Conservation (phyloP, 1,140 invertebrate genomes). For the Anoplophora glabripennis region DNA sequence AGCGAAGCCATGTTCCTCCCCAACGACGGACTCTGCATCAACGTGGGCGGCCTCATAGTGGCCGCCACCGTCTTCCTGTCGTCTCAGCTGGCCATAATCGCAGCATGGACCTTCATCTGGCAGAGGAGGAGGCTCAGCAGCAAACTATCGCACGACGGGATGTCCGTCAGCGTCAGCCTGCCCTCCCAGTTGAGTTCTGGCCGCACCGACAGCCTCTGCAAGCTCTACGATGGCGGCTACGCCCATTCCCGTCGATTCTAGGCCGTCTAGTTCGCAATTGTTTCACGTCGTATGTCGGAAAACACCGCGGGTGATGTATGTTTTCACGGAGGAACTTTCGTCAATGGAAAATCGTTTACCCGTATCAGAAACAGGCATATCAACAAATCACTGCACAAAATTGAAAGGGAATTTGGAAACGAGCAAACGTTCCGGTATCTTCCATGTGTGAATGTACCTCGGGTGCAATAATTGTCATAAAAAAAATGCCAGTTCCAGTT, state of each 20-base stretch:
- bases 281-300: slow-evolving; percentile 8
- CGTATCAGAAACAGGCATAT: no score
- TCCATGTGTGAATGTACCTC: no score
- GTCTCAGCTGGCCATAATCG: slow-evolving; percentile 76
- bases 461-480: no score
- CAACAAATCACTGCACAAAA: not conserved
- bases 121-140: slow-evolving; percentile 67
- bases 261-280: not conserved
- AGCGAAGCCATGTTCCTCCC: slow-evolving; percentile 52
- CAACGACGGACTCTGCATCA: slow-evolving; percentile 65
- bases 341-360: not conserved
- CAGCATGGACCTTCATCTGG: slow-evolving; percentile 81
- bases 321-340: slow-evolving; percentile 1
- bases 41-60: slow-evolving; percentile 72
- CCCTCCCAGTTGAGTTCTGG: slow-evolving; percentile 56
- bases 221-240: slow-evolving; percentile 76
- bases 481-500: no score
- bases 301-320: slow-evolving; percentile 29
- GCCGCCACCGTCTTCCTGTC: slow-evolving; percentile 79
- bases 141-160: slow-evolving; percentile 53
- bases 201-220: slow-evolving; percentile 76
- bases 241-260: slow-evolving; percentile 78
- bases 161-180: slow-evolving; percentile 54
- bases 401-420: no score
- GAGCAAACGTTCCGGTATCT: no score